Conservation (phyloP, 1,140 invertebrate species). For the Polyergus mexicanus region DNA sequence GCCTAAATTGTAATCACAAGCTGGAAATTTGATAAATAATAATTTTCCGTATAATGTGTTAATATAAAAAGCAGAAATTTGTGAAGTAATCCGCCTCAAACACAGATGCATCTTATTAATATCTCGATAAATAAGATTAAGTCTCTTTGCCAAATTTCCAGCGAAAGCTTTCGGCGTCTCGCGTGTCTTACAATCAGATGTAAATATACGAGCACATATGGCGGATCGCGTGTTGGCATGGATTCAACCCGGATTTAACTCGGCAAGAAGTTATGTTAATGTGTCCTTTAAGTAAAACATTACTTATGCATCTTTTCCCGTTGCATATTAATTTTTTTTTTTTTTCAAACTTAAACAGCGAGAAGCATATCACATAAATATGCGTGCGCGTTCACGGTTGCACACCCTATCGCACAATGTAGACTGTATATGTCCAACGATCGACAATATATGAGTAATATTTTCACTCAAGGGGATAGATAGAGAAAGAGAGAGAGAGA, state of each 20-base stretch:
- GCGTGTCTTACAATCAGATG: constrained; percentile 6
- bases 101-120: constrained; percentile 21
- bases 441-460: constrained; percentile 3
- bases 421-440: background rate
- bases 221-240: constrained; percentile 61
- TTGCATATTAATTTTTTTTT: constrained; percentile 61
- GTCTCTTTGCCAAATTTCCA: constrained; percentile 56
- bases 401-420: background rate
- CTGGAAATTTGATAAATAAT: background rate
- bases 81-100: background rate
- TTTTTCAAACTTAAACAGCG: constrained; percentile 22
- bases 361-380: background rate
- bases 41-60: background rate
- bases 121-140: constrained; percentile 41
- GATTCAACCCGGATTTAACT: constrained; percentile 19
- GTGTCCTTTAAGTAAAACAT: constrained; percentile 52
- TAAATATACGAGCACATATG: constrained; percentile 40
- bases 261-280: constrained; percentile 72
- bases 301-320: constrained; percentile 48
- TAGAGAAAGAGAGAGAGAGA: background rate
- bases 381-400: constrained; percentile 15
- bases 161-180: constrained; percentile 33
- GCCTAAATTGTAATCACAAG: background rate
- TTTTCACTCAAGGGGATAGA: background rate
- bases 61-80: constrained; percentile 9